These are phyloP conservation scores for Stenchaetothrips biformis DNA, from an alignment of 2,888 invertebrate species.

Conservation along the genomic window DNA sequence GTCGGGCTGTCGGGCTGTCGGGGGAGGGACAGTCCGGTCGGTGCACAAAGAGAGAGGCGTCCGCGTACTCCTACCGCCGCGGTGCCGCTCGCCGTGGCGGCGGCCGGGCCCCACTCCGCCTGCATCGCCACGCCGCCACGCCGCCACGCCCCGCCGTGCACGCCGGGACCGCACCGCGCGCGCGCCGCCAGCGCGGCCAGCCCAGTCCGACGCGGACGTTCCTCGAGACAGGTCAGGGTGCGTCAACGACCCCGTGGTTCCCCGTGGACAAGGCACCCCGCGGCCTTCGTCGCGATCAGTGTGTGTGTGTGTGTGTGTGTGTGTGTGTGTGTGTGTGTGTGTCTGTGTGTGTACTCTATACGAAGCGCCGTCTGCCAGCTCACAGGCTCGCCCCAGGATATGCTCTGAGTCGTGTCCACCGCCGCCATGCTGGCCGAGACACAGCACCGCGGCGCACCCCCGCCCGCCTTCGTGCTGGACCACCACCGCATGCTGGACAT, in stretches of 20 bases:
- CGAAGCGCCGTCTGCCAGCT: no score
- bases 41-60: not conserved
- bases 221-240: not conserved
- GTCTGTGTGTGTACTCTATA: no score
- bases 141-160: constrained; percentile 8
- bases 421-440: constrained; percentile 8
- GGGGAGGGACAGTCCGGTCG: not conserved
- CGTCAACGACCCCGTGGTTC: no score
- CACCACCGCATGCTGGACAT: constrained; percentile 10
- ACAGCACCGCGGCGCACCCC: not conserved
- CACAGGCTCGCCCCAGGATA: no score
- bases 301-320: no score
- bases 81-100: not conserved
- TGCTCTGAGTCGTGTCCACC: not conserved
- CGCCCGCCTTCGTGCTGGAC: constrained; percentile 13
- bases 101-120: not conserved
- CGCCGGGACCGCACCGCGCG: not conserved
- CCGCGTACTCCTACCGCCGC: not conserved
- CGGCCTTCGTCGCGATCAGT: no score
- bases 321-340: no score
- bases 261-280: no score
- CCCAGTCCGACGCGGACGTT: constrained; percentile 12
- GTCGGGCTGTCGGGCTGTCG: not conserved
- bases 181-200: not conserved
- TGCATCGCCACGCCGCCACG: not conserved